Conservation (phyloP, 2,113 vertebrate genomes). For the Toxotes chatareus region DNA sequence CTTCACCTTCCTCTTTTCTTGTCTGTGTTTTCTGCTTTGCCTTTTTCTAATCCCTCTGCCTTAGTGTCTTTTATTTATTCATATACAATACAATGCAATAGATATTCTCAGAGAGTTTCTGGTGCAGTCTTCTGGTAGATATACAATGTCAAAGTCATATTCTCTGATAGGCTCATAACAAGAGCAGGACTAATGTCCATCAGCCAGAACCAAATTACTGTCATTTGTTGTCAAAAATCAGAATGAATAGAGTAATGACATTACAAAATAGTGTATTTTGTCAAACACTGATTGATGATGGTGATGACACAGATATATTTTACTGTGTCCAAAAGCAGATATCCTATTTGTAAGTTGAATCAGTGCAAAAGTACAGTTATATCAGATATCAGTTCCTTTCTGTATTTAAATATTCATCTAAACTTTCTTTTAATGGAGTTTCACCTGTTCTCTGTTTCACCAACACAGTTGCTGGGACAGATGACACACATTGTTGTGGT, state of each 20-base stretch:
- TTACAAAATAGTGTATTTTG: background rate
- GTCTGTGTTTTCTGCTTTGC: background rate
- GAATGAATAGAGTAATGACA: too few species aligned
- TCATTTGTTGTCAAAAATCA: background rate
- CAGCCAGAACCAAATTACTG: background rate
- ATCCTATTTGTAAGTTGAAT: too few species aligned
- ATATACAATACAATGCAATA: too few species aligned
- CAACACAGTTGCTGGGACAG: background rate
- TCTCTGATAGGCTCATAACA: background rate
- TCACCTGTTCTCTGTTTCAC: background rate
- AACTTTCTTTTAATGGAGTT: background rate
- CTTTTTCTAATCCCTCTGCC: background rate
- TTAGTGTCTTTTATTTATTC: background rate
- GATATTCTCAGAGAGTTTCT: background rate
- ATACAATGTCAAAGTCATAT: background rate
- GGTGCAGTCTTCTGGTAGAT: too few species aligned
- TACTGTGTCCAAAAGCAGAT: too few species aligned
- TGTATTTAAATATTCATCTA: background rate
- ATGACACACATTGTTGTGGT: too few species aligned
- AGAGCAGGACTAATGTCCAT: background rate
- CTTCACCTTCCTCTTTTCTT: background rate
- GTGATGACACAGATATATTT: background rate
- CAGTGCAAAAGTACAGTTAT: background rate
- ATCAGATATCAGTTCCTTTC: background rate
- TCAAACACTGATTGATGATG: background rate